Base-by-base conservation (phyloP, 2,888 invertebrate species). In the Rambutsinella grinnellia region DNA sequence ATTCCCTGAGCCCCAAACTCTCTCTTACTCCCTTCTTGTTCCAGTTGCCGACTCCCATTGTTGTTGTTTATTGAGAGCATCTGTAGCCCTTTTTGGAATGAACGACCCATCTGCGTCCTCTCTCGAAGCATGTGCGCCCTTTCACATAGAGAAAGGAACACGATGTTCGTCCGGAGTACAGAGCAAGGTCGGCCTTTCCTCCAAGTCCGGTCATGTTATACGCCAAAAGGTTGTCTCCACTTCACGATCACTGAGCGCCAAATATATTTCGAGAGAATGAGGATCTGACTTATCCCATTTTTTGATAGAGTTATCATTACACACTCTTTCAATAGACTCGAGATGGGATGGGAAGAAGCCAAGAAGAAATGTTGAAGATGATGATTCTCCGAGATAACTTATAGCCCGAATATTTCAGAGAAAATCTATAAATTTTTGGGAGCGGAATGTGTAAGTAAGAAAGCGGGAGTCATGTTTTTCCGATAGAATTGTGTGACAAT, bases 251-350 rank as follows among this genome's bases (percentile, higher is more conserved):
- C 76, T 76, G 76, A 68, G 65, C 76, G 56, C 27, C 17, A 49
- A 69, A 76, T 76, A 62, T 76, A 76, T 76, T 76, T 76, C 51
- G 63, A 27, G 62, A 49, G 69, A 76, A 76, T 69, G 76, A 65
- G 76, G 62, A 76, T 69, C 69, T 69, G 76, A 76, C 76, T 76
- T 69, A 69, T 69, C 69, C 63, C 57, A 26, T 36, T 60, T 68
- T 76, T 76, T 76, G 76, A 76, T 76, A 76, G 69, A 68, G 76
- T 76, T 76, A 76, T 76, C 61, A 69, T 76, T 76, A 62, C 49
- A 58, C 46, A 68, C 61, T 63, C 68, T 69, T 53, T n/a, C n/a
- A 36, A 36, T 36, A 36, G 5, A 36, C n/a, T 36, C 6, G 36
- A 8, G 36, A 13, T 36, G 36, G 36, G 13, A 58, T 69, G 63